Evolutionary conservation across 2,797 vertebrate species (phyloP).

Genomic region (Borostomias antarcticus): DNA sequence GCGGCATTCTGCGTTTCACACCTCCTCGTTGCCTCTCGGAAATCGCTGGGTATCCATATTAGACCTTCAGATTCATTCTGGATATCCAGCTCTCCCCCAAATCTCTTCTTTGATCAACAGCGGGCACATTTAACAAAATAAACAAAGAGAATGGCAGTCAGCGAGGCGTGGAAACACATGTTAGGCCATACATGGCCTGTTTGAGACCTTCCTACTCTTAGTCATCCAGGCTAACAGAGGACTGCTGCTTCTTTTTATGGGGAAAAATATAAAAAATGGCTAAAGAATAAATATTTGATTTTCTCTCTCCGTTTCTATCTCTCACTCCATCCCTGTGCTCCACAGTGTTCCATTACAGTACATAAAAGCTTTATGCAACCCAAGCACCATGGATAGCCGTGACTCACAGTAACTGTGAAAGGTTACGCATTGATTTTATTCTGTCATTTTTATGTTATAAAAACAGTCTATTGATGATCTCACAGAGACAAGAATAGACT

Average conservation of each 20-base stretch:
- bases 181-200: too few relatives aligned
- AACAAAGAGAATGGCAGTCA: not conserved
- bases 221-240: not conserved
- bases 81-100: conserved; percentile 36
- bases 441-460: conserved; percentile 38
- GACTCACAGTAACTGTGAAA: conserved; percentile 74
- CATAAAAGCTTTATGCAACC: conserved; percentile 82
- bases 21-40: conserved; percentile 51
- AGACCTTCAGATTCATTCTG: conserved; percentile 44
- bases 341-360: conserved; percentile 80
- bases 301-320: conserved; percentile 76
- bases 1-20: conserved; percentile 57
- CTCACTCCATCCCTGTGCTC: conserved; percentile 73
- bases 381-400: conserved; percentile 70
- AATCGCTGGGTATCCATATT: conserved; percentile 52
- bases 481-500: conserved; percentile 19
- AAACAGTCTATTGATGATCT: conserved; percentile 35
- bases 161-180: not conserved
- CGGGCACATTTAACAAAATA: not conserved
- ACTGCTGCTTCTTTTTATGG: conserved; percentile 46
- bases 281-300: conserved; percentile 79
- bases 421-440: conserved; percentile 63
- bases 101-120: conserved; percentile 32
- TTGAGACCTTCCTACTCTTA: not conserved
- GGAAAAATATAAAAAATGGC: conserved; percentile 53